phyloP scores from a whole-genome alignment of 1,140 invertebrate species.

The Papilio xuthus region DNA sequence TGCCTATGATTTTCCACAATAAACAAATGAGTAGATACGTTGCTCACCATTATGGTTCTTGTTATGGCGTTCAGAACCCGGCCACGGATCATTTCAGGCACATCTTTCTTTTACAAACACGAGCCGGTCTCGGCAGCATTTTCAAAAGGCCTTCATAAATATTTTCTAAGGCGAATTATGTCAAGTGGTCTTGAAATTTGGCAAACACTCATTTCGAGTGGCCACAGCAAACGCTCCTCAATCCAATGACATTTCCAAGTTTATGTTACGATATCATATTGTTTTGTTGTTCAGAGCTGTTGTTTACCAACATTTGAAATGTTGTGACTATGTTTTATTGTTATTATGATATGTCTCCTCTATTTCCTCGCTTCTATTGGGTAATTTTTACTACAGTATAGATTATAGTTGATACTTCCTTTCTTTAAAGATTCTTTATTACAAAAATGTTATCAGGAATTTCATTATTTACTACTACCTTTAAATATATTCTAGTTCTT shows the following conservation, averaged over 20 bases:
- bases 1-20: not conserved
- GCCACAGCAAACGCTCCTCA: constrained; percentile 10
- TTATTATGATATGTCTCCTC: no score
- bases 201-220: constrained; percentile 31
- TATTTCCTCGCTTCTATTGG: no score
- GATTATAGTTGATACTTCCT: no score
- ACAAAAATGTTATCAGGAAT: no score
- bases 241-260: constrained; percentile 25
- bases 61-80: not conserved
- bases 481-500: not conserved
- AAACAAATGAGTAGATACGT: not conserved
- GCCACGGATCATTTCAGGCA: constrained; percentile 19
- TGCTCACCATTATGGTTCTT: not conserved
- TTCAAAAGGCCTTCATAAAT: constrained; percentile 35
- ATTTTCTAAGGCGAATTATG: constrained; percentile 39
- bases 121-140: not conserved
- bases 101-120: constrained; percentile 18
- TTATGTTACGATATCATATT: constrained; percentile 1
- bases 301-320: no score
- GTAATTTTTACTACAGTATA: no score
- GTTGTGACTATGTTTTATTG: no score
- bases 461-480: no score
- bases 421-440: no score
- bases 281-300: not conserved
- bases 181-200: constrained; percentile 35